Conservation (phyloP, 2,797 vertebrate species). For the Liasis olivaceus region DNA sequence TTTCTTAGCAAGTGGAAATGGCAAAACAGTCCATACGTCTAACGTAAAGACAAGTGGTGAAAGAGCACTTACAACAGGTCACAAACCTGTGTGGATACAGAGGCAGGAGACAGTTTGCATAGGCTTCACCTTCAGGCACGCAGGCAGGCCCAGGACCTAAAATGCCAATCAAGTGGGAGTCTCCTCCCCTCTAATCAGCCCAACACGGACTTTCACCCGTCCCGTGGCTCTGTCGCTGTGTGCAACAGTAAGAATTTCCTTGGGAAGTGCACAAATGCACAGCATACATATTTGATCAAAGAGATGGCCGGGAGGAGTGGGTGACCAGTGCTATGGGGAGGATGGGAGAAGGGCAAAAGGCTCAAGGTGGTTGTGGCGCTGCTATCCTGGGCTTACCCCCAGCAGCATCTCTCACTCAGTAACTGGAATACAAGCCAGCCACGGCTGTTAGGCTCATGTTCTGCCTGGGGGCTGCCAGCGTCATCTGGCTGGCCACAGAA, state of each 20-base stretch:
- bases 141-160: not conserved
- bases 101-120: not conserved
- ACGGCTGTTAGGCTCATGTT: not conserved
- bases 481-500: not conserved
- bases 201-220: not conserved
- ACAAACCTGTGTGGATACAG: not conserved
- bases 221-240: not conserved
- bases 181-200: too few relatives aligned
- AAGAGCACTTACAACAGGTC: not conserved
- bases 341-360: too few relatives aligned
- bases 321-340: not conserved
- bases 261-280: too few relatives aligned
- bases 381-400: not conserved
- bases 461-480: not conserved
- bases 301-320: not conserved
- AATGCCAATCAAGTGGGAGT: not conserved
- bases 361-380: too few relatives aligned
- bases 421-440: not conserved
- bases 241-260: not conserved
- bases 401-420: not conserved
- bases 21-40: too few relatives aligned
- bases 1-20: not conserved
- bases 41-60: too few relatives aligned
- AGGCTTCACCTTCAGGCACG: too few relatives aligned
- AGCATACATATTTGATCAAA: not conserved